A percentile compares a stretch with the other conserved stretches of the same genome.
phyloP scores from a whole-genome alignment of 2,113 vertebrate genomes.

The Hippoglossus stenolepis region DNA sequence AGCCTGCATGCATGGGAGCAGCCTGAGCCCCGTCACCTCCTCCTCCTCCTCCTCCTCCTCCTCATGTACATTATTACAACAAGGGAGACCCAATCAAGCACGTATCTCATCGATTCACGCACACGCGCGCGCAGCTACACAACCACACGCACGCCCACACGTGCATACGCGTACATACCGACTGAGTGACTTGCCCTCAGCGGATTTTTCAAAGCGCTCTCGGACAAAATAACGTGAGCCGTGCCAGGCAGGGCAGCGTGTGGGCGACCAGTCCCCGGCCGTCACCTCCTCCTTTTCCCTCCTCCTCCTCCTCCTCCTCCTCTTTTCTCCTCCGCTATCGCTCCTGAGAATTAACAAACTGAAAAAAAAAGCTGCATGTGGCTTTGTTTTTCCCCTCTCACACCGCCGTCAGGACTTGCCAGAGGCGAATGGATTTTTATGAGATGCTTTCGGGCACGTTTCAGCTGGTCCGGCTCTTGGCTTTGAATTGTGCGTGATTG shows the following conservation, averaged over 20 bases:
- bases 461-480: constrained; percentile 42
- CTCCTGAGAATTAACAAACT: constrained; percentile 56
- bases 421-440: constrained; percentile 62
- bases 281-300: constrained; percentile 55
- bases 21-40: constrained; percentile 80
- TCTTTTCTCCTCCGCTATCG: constrained; percentile 39
- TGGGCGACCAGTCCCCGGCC: constrained; percentile 73
- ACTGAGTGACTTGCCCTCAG: constrained; percentile 75
- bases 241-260: constrained; percentile 69
- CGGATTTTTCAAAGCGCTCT: constrained; percentile 81
- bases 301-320: constrained; percentile 47
- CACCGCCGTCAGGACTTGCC: constrained; percentile 41
- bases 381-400: not conserved
- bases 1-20: constrained; percentile 74
- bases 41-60: constrained; percentile 67
- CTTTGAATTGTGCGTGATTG: constrained; percentile 64
- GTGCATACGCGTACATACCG: constrained; percentile 25
- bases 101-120: constrained; percentile 91
- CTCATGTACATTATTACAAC: constrained; percentile 87
- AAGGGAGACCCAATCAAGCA: constrained; percentile 94
- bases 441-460: constrained; percentile 59
- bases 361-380: constrained; percentile 53
- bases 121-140: constrained; percentile 16
- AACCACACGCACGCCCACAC: not conserved
- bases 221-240: constrained; percentile 76